Base-by-base conservation (phyloP, 2,888 invertebrate genomes). In the Eutolmus rufibarbis region DNA sequence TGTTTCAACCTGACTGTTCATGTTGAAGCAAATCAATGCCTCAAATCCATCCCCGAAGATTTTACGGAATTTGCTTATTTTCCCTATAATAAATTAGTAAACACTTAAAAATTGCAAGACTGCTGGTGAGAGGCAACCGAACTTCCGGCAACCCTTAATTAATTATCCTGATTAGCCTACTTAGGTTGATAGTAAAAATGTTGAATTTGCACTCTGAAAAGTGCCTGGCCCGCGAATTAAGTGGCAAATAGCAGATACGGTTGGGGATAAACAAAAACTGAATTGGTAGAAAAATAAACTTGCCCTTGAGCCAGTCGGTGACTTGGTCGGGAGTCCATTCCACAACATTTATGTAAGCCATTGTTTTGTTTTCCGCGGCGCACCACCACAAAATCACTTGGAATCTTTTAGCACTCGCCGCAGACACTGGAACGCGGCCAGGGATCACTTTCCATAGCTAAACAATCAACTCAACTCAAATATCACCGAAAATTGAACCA, bases 291-390 rank as follows among this genome's bases (percentile, higher is more conserved):
- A 84, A 66, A 85, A 43, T 74, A 46, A 43, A 78, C 87, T 89
- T 93, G 97, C 97, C 97, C 95, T 96, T 95, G 90, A 97, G 93
- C 97, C 97, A 97, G 92, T 97, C 97, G 89, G 96, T 96, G 90
- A 97, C 97, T 94, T 97, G 97, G 91, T 97, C 97, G 87, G 96
- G 96, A 90, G 96, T 95, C 97, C 97, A 97, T 93, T 97, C 97
- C 90, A 96, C 96, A 90, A 97, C 96, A 93, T 96, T 96, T 90
- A 96, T 96, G 92, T 96, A 96, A 91, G 96, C 96, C 96, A 96
- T 96, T 88, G 23, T 66, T 8, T 96, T 88, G 28, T 28, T 8
- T 28, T 28, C 51, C 3, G 23, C 31, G 31, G 3, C 31, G 28
- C 57, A 82, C 16, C 56, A 51, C 56, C 56, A 56, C 19, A 5